These are phyloP conservation scores for Scolopax mira DNA, from an alignment of 2,113 vertebrate species.

Conservation along the genomic window DNA sequence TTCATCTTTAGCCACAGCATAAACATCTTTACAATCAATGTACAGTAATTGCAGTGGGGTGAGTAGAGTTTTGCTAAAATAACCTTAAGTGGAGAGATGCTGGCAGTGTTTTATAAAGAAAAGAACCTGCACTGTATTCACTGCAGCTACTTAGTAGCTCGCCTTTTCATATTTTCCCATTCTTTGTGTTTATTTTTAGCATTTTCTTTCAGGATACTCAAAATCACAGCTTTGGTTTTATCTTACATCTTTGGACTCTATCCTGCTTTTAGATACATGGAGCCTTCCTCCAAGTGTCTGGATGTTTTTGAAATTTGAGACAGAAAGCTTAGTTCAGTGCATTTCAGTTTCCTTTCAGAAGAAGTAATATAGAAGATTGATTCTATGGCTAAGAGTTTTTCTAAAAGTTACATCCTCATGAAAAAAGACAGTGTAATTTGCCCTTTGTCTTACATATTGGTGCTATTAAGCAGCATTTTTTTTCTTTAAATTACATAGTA, in stretches of 20 bases:
- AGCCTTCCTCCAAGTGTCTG: not conserved
- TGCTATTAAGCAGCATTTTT: conserved; percentile 32
- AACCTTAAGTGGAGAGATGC: not conserved
- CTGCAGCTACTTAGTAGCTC: not conserved
- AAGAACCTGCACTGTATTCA: not conserved
- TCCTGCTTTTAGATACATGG: not conserved
- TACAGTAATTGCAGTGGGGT: conserved; percentile 23
- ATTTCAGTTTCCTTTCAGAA: not conserved
- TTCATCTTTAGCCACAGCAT: conserved; percentile 41
- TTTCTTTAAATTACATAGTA: not conserved
- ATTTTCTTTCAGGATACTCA: conserved; percentile 1
- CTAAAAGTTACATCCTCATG: not conserved
- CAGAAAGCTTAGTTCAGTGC: not conserved
- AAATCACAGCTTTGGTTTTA: not conserved
- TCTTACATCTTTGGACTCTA: not conserved
- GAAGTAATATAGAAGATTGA: not conserved
- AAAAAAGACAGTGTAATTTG: not conserved
- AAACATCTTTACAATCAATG: conserved; percentile 36
- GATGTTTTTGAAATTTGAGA: not conserved
- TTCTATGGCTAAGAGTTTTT: not conserved
- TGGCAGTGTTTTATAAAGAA: conserved; percentile 12
- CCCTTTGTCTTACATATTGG: not conserved
- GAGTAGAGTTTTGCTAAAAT: conserved; percentile 46
- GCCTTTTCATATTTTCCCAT: not conserved
- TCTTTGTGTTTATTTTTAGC: conserved; percentile 22